These are phyloP conservation scores for Brachypalpus laphriformis DNA, from an alignment of 2,888 invertebrate genomes.

Conservation along the genomic window DNA sequence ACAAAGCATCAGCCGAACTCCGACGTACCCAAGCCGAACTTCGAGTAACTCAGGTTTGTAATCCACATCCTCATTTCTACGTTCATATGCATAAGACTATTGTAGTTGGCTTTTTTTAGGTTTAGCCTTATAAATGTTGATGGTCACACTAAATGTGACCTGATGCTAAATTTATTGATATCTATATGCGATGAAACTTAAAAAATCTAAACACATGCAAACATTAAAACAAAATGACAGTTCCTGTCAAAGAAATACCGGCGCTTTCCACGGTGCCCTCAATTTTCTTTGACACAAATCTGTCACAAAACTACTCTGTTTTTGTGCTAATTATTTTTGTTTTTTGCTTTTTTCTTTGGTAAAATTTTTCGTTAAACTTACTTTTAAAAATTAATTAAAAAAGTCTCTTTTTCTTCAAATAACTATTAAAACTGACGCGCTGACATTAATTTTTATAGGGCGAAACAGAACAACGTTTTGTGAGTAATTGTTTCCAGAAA, in stretches of 20 bases:
- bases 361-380: constrained; percentile 69
- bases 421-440: constrained; percentile 79
- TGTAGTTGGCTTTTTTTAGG: constrained; percentile 65
- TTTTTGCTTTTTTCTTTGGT: constrained; percentile 74
- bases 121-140: constrained; percentile 62
- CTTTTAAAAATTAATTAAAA: constrained; percentile 46
- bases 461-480: constrained; percentile 83
- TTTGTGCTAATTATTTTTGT: constrained; percentile 49
- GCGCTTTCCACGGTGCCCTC: neutral
- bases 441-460: constrained; percentile 83
- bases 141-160: constrained; percentile 62
- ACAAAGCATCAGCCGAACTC: constrained; percentile 92
- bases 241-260: constrained; percentile 44
- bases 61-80: neutral
- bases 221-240: constrained; percentile 52
- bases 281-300: constrained; percentile 44
- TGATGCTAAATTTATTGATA: constrained; percentile 52
- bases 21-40: constrained; percentile 94
- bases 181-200: constrained; percentile 30
- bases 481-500: constrained; percentile 83
- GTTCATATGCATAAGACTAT: constrained; percentile 50
- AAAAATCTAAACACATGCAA: constrained; percentile 52
- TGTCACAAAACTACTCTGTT: constrained; percentile 40
- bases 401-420: constrained; percentile 68
- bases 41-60: constrained; percentile 90